Evolutionary conservation across 1,140 invertebrate genomes (phyloP).

Genomic region (Drosophila elegans): DNA sequence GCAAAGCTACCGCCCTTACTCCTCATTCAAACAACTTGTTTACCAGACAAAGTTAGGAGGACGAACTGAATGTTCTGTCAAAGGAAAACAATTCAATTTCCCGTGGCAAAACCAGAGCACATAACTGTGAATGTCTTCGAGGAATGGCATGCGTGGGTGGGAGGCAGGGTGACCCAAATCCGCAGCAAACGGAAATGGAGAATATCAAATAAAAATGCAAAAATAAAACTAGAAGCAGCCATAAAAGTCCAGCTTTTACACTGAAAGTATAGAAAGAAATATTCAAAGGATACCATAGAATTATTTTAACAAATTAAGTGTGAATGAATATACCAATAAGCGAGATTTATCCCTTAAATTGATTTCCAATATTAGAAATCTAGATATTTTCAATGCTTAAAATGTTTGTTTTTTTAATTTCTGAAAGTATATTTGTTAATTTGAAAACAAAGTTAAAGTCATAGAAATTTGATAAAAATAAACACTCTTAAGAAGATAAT

Average conservation of each 20-base stretch:
- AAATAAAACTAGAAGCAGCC: conserved; percentile 48
- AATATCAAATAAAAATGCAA: conserved; percentile 73
- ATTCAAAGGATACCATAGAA: neutral
- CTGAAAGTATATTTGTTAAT: too few species aligned
- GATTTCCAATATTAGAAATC: neutral
- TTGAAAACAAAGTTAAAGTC: too few species aligned
- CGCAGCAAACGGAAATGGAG: conserved; percentile 45
- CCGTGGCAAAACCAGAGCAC: conserved; percentile 54
- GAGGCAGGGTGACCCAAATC: conserved; percentile 71
- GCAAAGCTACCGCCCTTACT: neutral
- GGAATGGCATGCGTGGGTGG: conserved; percentile 51
- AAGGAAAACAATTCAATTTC: conserved; percentile 79
- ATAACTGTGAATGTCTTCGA: conserved; percentile 61
- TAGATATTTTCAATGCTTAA: too few species aligned
- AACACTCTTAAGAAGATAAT: too few species aligned
- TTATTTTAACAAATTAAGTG: neutral
- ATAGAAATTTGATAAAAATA: too few species aligned
- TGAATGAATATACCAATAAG: too few species aligned
- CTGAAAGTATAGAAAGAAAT: neutral
- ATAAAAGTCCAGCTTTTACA: conserved; percentile 52
- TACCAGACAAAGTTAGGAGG: conserved; percentile 56
- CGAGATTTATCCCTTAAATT: neutral
- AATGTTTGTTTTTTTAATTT: too few species aligned
- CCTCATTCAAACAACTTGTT: conserved; percentile 59
- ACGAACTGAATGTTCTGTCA: conserved; percentile 55